Conservation (phyloP, 1,140 invertebrate genomes). For the Mya arenaria region DNA sequence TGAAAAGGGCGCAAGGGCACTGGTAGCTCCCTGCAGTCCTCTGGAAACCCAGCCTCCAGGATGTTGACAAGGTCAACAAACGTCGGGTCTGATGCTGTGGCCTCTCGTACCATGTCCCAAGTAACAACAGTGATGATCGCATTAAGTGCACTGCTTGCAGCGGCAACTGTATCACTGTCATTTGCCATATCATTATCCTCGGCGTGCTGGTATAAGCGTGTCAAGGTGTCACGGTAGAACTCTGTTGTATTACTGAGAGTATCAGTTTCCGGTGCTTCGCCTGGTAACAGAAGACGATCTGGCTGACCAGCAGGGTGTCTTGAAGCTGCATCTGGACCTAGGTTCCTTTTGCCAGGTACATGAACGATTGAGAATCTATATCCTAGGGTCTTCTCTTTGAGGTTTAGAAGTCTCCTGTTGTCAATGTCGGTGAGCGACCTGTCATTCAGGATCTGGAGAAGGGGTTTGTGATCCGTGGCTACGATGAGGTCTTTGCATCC, state of each 20-base stretch:
- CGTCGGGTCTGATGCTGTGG: conserved; percentile 40
- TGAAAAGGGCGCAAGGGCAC: too few relatives aligned
- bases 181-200: too few relatives aligned
- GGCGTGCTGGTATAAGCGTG: conserved; percentile 24
- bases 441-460: conserved; percentile 26
- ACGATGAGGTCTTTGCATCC: conserved; percentile 24
- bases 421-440: conserved; percentile 19
- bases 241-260: not conserved
- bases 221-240: conserved; percentile 10
- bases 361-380: not conserved
- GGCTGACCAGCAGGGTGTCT: not conserved
- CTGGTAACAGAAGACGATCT: not conserved
- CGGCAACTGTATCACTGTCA: too few relatives aligned
- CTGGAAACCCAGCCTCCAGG: too few relatives aligned
- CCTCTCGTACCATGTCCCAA: conserved; percentile 13
- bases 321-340: conserved; percentile 13
- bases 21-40: too few relatives aligned
- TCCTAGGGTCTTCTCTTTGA: conserved; percentile 48
- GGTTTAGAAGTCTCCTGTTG: conserved; percentile 14
- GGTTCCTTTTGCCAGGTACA: conserved; percentile 9
- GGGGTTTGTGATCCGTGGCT: conserved; percentile 35
- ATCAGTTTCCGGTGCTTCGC: conserved; percentile 12
- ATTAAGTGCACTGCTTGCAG: conserved; percentile 10
- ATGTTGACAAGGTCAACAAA: too few relatives aligned
- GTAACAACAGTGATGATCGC: conserved; percentile 3